Conservation (phyloP, 2,113 vertebrate genomes). For the Sapajus apella region DNA sequence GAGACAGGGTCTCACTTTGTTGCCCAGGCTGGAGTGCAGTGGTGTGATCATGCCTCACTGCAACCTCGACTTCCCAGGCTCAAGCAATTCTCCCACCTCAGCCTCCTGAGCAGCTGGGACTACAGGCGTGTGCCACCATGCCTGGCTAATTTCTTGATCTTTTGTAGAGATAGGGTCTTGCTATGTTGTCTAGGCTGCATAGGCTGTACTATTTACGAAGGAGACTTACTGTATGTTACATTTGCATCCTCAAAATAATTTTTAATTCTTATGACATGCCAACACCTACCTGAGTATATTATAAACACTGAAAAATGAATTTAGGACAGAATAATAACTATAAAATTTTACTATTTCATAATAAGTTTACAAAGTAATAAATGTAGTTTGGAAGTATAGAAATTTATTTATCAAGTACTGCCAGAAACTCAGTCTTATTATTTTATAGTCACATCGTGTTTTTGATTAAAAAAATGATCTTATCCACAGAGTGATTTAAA, state of each 20-base stretch:
- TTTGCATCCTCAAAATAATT: background rate
- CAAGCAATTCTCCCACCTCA: no score
- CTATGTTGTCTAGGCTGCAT: background rate
- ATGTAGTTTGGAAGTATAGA: background rate
- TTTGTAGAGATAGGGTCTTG: no score
- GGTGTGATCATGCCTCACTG: no score
- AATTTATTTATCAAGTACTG: background rate
- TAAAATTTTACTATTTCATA: background rate
- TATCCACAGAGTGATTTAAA: background rate
- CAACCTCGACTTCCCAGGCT: no score
- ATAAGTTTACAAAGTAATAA: background rate
- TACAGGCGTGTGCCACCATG: no score
- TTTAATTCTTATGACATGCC: background rate
- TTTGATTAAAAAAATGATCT: conserved; percentile 17
- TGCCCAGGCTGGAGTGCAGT: no score
- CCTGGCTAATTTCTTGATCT: no score
- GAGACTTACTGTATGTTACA: background rate
- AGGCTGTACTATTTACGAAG: background rate
- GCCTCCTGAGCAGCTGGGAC: no score
- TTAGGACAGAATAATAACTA: conserved; percentile 30
- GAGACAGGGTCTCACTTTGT: no score
- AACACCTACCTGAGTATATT: background rate
- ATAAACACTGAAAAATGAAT: background rate
- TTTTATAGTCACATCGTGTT: background rate
- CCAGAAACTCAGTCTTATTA: background rate